Base-by-base conservation (phyloP, 2,888 invertebrate species). In the Oxyteleia sp. region DNA sequence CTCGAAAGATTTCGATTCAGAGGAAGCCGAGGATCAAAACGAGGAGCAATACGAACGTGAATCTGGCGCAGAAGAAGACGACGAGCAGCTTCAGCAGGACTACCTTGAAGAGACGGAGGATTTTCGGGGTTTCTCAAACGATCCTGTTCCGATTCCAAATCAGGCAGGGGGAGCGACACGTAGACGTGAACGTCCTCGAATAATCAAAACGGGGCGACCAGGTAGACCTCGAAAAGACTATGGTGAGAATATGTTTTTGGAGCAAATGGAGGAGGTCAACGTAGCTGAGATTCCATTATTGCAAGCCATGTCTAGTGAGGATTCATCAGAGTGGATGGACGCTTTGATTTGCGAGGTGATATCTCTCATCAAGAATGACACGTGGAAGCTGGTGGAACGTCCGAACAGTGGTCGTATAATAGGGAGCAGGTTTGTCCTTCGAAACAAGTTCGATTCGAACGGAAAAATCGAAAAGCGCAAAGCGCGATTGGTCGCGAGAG, bases 401-500 rank as follows among this genome's bases (percentile, higher is more conserved):
- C 75, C 82, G 26, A 43, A 20, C 5, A 29, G 63, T n/a, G n/a
- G n/a, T n/a, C n/a, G n/a, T n/a, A n/a, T n/a, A n/a, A 55, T 80
- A 13, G 74, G 79, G 7, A 51, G 66, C 16, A 61, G 49, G 26
- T 38, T 45, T 5, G 59, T 71, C 16, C 66, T 74, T 2, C 26
- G 41, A 7, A 55, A 63, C 8, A 75, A 84, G 16, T 71, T 41
- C 32, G 32, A 35, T 4, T 8, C 79, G 5, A 41, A 83, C 18
- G 68, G 78, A 0, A 29, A 53, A 13, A 26, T 75, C 3, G 32
- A 49, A 2, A 59, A 59, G 16, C 51, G 68, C n/a, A 66, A 80
- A 38, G 72, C 64, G 10, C 55, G 69, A 1, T 18, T 75, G 15
- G 82, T 75, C 20, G 82, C 69, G 2, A 32, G 69, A 13, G 82